Base-by-base conservation (phyloP, 1,140 invertebrate genomes). In the Magallana gigas region DNA sequence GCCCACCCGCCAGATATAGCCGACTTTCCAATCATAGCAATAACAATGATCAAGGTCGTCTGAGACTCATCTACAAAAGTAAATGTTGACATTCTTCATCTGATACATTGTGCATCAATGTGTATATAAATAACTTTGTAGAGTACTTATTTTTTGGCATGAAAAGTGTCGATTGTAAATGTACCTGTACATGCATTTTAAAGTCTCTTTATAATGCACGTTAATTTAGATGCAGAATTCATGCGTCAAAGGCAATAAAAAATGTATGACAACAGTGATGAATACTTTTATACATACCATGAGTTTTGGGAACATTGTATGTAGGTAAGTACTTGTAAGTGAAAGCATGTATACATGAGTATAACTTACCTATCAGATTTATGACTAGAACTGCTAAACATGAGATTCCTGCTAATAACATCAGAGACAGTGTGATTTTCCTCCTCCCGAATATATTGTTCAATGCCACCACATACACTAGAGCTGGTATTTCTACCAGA, bases 401-500 rank as follows among this genome's bases (percentile, higher is more conserved):
- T 8, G 91, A 92, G 16, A 93, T 16, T n/a, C 93, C 93, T 60
- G 93, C 91, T 7, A 92, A 57, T 36, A 88, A 80, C 90, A 94
- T 92, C 5, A 94, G 86, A 1, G 89, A 11, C 56, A 89, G 89
- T 6, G 92, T 87, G 11, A 93, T 94, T 71, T 85, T 90, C 11
- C 92, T 88, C n/a, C 94, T 85, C 6, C 94, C 94, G 57, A 94
- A 71, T 58, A 90, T 89, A 84, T 94, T 94, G 89, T 93, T 93
- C 12, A 94, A 85, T 18, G 88, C 88, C 6, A 94, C 87, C n/a
- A 94, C 93, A 88, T 94, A 92, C 9, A 93, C 76, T 14, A 94
- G 82, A 48, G 93, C 93, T 83, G 93, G 93, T 86, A 94, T 92
- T 87, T 94, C 94, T 0, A 94, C 93, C 1, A 94, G 58, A 36